A percentile compares a stretch with the other conserved stretches of the same genome.
phyloP scores from a whole-genome alignment of 2,113 vertebrate species.

The Trematocara macrostoma region DNA sequence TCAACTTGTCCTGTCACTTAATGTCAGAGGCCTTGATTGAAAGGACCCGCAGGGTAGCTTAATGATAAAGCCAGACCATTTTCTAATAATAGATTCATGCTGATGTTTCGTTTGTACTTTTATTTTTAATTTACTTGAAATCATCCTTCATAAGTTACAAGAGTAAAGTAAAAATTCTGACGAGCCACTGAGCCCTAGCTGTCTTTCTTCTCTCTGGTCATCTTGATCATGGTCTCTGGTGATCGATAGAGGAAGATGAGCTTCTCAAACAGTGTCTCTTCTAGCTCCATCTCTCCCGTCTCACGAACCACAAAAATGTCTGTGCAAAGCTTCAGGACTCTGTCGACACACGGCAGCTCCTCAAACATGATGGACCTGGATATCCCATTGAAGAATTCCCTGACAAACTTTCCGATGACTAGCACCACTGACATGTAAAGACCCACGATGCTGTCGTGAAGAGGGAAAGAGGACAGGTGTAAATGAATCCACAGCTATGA shows the following conservation, averaged over 20 bases:
- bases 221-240: conserved; percentile 72
- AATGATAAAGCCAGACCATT: background rate
- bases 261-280: conserved; percentile 77
- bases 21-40: background rate
- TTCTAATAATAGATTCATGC: background rate
- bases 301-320: conserved; percentile 74
- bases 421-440: conserved; percentile 78
- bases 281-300: conserved; percentile 77
- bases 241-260: conserved; percentile 71
- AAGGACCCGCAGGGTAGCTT: background rate
- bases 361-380: conserved; percentile 79
- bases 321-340: conserved; percentile 71
- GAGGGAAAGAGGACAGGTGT: background rate
- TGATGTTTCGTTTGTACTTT: background rate
- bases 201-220: conserved; percentile 67
- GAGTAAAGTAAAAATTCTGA: background rate
- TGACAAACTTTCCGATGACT: conserved; percentile 78
- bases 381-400: conserved; percentile 77
- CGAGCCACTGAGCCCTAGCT: conserved; percentile 4
- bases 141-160: background rate
- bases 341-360: conserved; percentile 75
- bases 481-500: background rate
- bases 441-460: conserved; percentile 63
- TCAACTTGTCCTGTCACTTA: background rate
- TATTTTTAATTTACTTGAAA: background rate